phyloP scores from a whole-genome alignment of 2,888 invertebrate species.

The Tipula confusa region DNA sequence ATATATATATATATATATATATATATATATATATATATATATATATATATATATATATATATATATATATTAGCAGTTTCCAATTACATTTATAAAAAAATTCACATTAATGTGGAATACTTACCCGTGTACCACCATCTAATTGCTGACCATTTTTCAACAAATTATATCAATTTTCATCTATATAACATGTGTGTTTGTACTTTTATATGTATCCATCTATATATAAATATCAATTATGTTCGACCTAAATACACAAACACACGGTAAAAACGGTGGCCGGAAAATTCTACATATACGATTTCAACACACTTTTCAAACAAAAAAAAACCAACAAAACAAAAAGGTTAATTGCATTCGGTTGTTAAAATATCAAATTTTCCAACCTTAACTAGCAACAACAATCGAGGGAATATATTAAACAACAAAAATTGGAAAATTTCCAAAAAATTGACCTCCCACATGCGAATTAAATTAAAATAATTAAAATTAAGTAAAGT shows the following conservation, averaged over 20 bases:
- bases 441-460: neutral
- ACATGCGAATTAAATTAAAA: neutral
- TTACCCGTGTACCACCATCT: neutral
- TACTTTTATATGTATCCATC: neutral
- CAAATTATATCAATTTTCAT: conserved; percentile 9
- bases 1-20: neutral
- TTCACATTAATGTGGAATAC: neutral
- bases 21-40: neutral
- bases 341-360: conserved; percentile 12
- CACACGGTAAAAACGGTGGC: neutral
- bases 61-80: neutral
- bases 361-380: conserved; percentile 20
- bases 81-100: neutral
- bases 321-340: neutral
- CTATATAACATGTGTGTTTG: neutral
- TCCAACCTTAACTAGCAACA: conserved; percentile 15
- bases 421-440: neutral
- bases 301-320: neutral
- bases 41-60: neutral
- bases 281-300: neutral
- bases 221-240: conserved; percentile 3
- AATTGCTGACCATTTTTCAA: neutral
- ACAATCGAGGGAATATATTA: neutral
- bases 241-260: neutral
- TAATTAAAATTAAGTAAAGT: neutral